Base-by-base conservation (phyloP, 2,797 vertebrate species). In the Lophius americanus region DNA sequence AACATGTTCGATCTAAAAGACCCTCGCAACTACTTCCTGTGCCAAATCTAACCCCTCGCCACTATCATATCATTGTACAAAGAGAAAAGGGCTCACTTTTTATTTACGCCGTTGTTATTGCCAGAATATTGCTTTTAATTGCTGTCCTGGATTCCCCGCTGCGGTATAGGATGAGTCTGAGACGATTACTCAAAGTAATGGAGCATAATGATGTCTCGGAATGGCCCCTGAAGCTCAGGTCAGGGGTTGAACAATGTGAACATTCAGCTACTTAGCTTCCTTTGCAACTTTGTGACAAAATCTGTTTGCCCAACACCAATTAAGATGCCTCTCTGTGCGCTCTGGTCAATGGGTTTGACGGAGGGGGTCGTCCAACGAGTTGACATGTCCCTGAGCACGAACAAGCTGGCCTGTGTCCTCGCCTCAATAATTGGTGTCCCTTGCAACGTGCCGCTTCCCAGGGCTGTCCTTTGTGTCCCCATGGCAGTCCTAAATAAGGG, bases 261-360 rank as follows among this genome's bases (percentile, higher is more conserved):
- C 92, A 93, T 93, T 95, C 94, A 94, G 94, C 94, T 94, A 95
- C 94, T 95, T 95, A 95, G 93, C 93, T 93, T 94, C 92, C 91
- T 93, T 94, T 93, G 93, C 93, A 94, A 93, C 92, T 94, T 94
- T 93, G 92, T 94, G 92, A 93, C 92, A 93, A 94, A 95, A 94
- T 93, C 88, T 95, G 93, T 95, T 95, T 95, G 93, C 90, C 94
- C 94, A 95, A 95, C 94, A 95, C 93, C 94, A 95, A 95, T 95
- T 95, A 94, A 92, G 92, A 93, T 92, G 92, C 91, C 90, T 92
- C 91, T 92, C 88, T 72, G 79, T 89, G 83, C 78, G 68, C 87
- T 86, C 73, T 86, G 85, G 90, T 94, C 92, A 94, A 93, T 94
- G 90, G 92, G 92, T 93, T 94, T 94, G 93, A 94, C 85, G 90